Evolutionary conservation across 2,797 vertebrate species (phyloP).

Genomic region (Serranus cabrilla): DNA sequence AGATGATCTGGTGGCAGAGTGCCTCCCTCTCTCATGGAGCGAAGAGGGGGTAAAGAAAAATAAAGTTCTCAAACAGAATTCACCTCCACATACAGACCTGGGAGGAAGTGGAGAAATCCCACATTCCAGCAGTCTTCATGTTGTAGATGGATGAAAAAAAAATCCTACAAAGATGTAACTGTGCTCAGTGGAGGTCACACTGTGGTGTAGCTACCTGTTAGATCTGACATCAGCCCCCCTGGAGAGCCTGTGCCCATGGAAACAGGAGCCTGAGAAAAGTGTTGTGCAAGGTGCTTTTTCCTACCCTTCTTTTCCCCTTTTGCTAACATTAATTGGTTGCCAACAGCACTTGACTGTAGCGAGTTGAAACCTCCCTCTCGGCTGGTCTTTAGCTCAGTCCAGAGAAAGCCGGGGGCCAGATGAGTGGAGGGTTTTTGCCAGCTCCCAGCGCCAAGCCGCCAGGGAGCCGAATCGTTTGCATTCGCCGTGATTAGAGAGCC

Average conservation of each 20-base stretch:
- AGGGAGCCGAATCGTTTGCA: constrained; percentile 69
- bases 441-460: constrained; percentile 65
- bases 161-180: constrained; percentile 61
- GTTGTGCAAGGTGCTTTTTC: constrained; percentile 70
- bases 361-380: constrained; percentile 70
- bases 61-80: constrained; percentile 60
- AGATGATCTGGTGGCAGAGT: constrained; percentile 73
- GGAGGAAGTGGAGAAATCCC: constrained; percentile 35
- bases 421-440: constrained; percentile 67
- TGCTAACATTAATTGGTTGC: constrained; percentile 79
- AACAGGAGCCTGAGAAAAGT: constrained; percentile 77
- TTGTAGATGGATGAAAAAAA: constrained; percentile 43
- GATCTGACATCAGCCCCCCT: constrained; percentile 49
- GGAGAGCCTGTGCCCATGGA: constrained; percentile 68
- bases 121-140: constrained; percentile 42
- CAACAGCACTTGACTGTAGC: constrained; percentile 84
- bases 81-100: constrained; percentile 45
- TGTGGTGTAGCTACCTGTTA: constrained; percentile 58
- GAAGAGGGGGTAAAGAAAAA: constrained; percentile 38
- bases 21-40: constrained; percentile 62
- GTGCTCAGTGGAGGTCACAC: constrained; percentile 53
- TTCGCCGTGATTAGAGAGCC: constrained; percentile 72
- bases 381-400: constrained; percentile 67
- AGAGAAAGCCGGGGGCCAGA: constrained; percentile 67
- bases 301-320: constrained; percentile 54